Evolutionary conservation across 2,113 vertebrate species (phyloP), one percentile per base, ranked within the genome.

Genomic region (Lepus americanus): DNA sequence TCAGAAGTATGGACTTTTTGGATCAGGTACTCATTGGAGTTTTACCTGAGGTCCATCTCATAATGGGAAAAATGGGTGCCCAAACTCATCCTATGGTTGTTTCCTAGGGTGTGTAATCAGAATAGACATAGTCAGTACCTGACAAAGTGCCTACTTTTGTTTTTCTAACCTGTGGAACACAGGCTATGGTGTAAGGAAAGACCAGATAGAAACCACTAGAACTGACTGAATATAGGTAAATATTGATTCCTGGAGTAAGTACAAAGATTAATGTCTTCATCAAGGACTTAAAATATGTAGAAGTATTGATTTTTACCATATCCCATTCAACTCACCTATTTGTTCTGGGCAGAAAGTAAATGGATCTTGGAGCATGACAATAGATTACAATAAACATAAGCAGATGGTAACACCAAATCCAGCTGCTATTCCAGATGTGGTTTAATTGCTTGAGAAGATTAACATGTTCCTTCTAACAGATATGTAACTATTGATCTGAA

Each of bases 401-500:
- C 87, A 94, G 63, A 94, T 90, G 72, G 87, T 51, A 25, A 70
- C 31, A 84, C 79, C 49, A 89, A 70, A 44, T 85, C 39, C 86
- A 94, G 29, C 49, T 90, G 64, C 13, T 90, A 9, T 90, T 70
- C 39, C 79, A 78, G 80, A 78, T 70, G 61, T 83, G 17, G 12
- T 72, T 90, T 90, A 84, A 78, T 90, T 90, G 53, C 87, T 90
- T 85, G 53, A 78, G 87, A 36, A 94, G 63, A 90, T 90, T 89
- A 94, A 53, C 36, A 72, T 29, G 78, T 70, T 31, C n/a, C n/a
- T 53, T 83, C 66, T 78, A 31, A 51, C 19, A 83, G 66, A 23
- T 36, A 70, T 61, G 79, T 83, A 22, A 94, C 39, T 89, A 77
- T 31, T 84, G 31, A 94, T 63, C 31, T 84, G 36, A 73, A 12